Percentiles rank a stretch among this genome's conserved stretches.
Conservation (phyloP, 2,113 vertebrate species). For the Danionella cerebrum region DNA sequence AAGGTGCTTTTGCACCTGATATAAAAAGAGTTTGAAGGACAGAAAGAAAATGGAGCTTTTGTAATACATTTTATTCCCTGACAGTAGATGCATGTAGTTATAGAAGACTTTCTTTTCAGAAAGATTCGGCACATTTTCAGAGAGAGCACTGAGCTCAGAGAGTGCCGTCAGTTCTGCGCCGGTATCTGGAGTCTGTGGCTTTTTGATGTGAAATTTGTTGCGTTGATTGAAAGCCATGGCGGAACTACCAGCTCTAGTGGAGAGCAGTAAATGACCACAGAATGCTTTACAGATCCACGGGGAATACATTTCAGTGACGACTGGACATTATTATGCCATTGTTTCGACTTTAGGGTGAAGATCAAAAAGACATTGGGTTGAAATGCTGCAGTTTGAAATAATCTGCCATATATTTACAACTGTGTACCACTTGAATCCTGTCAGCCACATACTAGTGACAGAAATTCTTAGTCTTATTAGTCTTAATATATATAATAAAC, state of each 20-base stretch:
- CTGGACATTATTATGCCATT: not conserved
- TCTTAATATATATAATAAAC: no score
- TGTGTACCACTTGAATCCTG: no score
- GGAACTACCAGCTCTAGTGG: slow-evolving; percentile 14
- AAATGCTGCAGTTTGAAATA: not conserved
- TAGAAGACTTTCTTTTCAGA: not conserved
- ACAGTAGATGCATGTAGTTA: not conserved
- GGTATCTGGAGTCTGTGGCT: slow-evolving; percentile 21
- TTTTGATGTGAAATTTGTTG: slow-evolving; percentile 31
- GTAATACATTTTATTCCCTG: not conserved
- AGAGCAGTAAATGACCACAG: slow-evolving; percentile 16
- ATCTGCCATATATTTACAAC: no score
- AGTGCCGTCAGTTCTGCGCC: not conserved
- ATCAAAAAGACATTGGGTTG: no score
- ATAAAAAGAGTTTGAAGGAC: not conserved
- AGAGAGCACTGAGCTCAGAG: not conserved
- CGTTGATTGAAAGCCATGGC: slow-evolving; percentile 23
- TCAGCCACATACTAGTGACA: no score
- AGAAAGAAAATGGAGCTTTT: not conserved
- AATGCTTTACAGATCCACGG: not conserved
- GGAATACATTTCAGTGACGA: not conserved
- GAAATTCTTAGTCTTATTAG: no score
- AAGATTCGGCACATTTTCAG: not conserved
- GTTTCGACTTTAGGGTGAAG: not conserved
- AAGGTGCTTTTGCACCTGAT: not conserved